Evolutionary conservation across 2,797 vertebrate genomes (phyloP), one percentile per base, ranked within the genome.

Genomic region (Acanthornis magna): DNA sequence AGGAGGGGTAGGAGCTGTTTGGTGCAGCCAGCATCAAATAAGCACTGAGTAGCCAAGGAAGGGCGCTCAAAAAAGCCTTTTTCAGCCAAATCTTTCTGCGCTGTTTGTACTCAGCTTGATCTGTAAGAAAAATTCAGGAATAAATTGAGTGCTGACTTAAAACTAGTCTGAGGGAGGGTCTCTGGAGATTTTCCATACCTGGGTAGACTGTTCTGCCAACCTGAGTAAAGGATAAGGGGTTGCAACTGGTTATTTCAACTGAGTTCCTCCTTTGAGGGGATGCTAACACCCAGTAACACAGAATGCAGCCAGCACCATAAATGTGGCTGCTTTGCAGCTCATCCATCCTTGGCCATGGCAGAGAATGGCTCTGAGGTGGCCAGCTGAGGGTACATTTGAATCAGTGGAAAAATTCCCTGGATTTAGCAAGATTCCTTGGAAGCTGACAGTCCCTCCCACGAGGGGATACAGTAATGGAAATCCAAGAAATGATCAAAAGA

Each of bases 281-380:
- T 61, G 54, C 42, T 67, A 14, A 38, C 54, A 32, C 7, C 48
- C 14, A 10, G 75, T 51, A 54, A 48, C 25, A 65, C 34, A 55
- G 40, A 60, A 84, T 47, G 50, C 47, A 89, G 55, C 60, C 67
- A 58, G n/a, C 38, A 57, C 2, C 40, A 30, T 48, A 23, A 80
- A 60, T 5, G 32, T 63, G 79, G 36, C 5, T 68, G 66, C 48
- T 82, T 30, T 73, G 65, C 63, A 66, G 16, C 75, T 58, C 48
- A 62, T 62, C 55, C 14, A 3, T 30, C 3, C 47, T 47, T 58
- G 68, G 42, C 66, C 62, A 17, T 26, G 42, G 62, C 74, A 85
- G 16, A 22, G 58, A 48, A 68, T 1, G 4, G 26, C 55, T 50
- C 0, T 0, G 45, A 23, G 25, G 43, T 29, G 55, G 29, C 67